Evolutionary conservation across 1,140 invertebrate genomes (phyloP), one percentile per base, ranked within the genome.

Genomic region (Bombus difficillimus): DNA sequence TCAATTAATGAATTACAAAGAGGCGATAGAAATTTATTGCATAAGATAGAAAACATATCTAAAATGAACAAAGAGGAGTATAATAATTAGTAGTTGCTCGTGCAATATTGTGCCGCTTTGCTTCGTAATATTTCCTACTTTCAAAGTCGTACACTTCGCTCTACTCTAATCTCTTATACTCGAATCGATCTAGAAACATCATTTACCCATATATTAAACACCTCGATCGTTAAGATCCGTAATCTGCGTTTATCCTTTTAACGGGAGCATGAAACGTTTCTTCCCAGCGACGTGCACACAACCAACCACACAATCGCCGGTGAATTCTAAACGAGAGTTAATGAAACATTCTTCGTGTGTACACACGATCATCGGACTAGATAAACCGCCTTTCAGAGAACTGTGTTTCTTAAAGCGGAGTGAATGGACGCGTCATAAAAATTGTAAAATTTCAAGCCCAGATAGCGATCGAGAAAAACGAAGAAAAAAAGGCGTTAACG

Each of bases 401-500:
- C 59, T 43, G 12, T 9, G 41, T 43, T 53, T 8, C 39, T 32
- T 3, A 8, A 62, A 25, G 13, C 8, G 13, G 15, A 18, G 18
- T 28, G 41, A 43, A 76, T 22, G 43, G 37, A 37, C 15, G 9
- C n/a, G n/a, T 66, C n/a, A 34, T 68, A 68, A 71, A 57, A 68
- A 71, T 84, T 71, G 82, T 68, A 79, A 71, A 69, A 84, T 71
- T 68, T 71, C 57, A 37, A 34, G n/a, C 34, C 1, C 43, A 57
- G 82, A 79, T 79, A 71, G 13, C 10, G 12, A 71, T 71, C 75
- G 62, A 5, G 41, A 64, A 64, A 32, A 64, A n/a, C 3, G 15
- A 32, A 64, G 32, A 53, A 28, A 57, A 77, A 25, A 64, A 69
- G 75, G 74, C 82, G 82, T 84, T 79, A 84, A 79, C 43, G 32